Percentiles rank a stretch among this genome's conserved stretches.
Conservation (phyloP, 2,888 invertebrate genomes). For the Gasteruption jaculator region DNA sequence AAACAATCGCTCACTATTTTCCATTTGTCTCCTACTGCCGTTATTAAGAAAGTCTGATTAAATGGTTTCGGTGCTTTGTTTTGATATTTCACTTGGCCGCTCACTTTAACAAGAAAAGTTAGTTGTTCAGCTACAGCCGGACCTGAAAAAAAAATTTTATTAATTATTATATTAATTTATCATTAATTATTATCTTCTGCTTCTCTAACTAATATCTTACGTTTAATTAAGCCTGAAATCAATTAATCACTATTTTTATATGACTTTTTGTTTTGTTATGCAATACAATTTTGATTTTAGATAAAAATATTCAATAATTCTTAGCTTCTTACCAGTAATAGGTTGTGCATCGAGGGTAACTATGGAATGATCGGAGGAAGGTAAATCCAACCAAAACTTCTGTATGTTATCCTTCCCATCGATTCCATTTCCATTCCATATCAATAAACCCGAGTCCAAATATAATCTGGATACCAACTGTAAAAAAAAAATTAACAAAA, state of each 20-base stretch:
- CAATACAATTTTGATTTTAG: too few relatives aligned
- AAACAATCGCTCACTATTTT: constrained; percentile 89
- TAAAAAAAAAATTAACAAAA: constrained; percentile 3
- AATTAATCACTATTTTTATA: too few relatives aligned
- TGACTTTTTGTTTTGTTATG: too few relatives aligned
- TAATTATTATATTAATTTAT: too few relatives aligned
- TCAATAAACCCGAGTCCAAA: constrained; percentile 75
- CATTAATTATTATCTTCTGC: too few relatives aligned
- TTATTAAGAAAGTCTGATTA: constrained; percentile 82
- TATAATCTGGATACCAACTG: constrained; percentile 77
- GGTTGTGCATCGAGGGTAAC: constrained; percentile 86
- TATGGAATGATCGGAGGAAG: constrained; percentile 72
- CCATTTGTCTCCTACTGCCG: constrained; percentile 87
- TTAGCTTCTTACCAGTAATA: constrained; percentile 62
- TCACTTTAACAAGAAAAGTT: constrained; percentile 78
- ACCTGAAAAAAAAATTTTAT: constrained; percentile 51
- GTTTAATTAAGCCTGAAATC: too few relatives aligned
- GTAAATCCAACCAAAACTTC: constrained; percentile 80
- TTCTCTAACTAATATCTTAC: too few relatives aligned
- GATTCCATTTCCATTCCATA: constrained; percentile 91
- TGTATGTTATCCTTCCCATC: constrained; percentile 78
- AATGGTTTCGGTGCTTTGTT: constrained; percentile 63
- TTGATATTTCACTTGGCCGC: constrained; percentile 76
- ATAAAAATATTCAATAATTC: too few relatives aligned
- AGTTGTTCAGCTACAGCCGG: constrained; percentile 71